These are phyloP conservation scores for Drosophila rufa DNA, from an alignment of 1,140 invertebrate genomes.

Conservation along the genomic window DNA sequence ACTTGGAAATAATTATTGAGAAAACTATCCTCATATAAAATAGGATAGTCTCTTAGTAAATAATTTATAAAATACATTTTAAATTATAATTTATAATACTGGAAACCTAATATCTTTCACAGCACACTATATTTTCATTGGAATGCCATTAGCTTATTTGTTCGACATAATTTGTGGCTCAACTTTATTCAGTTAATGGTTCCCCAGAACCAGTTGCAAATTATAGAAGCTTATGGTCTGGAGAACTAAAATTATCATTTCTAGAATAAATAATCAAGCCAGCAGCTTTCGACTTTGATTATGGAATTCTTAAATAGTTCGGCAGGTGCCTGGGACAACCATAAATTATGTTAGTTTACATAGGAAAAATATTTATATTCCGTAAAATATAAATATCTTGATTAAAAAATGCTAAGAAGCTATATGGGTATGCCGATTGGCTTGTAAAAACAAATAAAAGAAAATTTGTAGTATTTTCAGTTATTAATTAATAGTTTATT, in stretches of 20 bases:
- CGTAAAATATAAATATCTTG: not conserved
- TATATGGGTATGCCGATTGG: not conserved
- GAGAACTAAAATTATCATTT: slow-evolving; percentile 19
- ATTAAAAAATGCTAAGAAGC: not conserved
- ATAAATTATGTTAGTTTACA: slow-evolving; percentile 3
- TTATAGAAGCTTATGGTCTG: slow-evolving; percentile 6
- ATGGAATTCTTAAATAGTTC: slow-evolving; percentile 11
- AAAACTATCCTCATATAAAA: not conserved
- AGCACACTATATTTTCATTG: not conserved
- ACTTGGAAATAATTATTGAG: not conserved
- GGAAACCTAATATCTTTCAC: not conserved
- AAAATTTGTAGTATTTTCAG: not conserved
- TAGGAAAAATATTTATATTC: not conserved
- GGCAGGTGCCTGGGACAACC: not conserved
- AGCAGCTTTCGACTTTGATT: not conserved
- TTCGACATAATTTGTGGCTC: slow-evolving; percentile 9
- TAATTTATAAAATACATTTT: no score
- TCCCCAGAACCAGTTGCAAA: slow-evolving; percentile 19
- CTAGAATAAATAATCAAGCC: slow-evolving; percentile 2
- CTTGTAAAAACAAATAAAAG: not conserved
- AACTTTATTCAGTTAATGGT: slow-evolving; percentile 3
- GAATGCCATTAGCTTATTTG: slow-evolving; percentile 12
- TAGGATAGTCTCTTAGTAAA: no score
- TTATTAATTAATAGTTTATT: not conserved
- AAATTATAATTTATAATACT: not conserved